Conservation (phyloP, 2,888 invertebrate species). For the Lissonota sp. region DNA sequence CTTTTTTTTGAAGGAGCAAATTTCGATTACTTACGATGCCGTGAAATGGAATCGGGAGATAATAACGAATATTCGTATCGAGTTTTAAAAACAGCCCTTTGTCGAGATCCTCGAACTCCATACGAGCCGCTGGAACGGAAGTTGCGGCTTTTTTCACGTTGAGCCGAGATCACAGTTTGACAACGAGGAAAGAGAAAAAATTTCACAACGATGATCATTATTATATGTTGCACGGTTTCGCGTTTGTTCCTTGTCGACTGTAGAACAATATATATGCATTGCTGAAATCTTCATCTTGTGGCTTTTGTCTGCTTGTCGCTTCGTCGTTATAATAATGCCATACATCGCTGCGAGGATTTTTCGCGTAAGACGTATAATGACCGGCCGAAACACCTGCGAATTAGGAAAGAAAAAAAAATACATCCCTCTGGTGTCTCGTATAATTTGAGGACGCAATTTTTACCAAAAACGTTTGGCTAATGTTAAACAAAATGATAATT, state of each 20-base stretch:
- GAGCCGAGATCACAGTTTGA: neutral
- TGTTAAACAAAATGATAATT: neutral
- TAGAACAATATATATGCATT: slow-evolving; percentile 88
- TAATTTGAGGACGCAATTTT: neutral
- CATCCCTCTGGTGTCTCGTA: neutral
- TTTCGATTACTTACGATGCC: neutral
- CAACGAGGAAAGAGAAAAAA: neutral
- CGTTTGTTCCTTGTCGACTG: slow-evolving; percentile 85
- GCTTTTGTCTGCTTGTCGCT: slow-evolving; percentile 84
- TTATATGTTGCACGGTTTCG: slow-evolving; percentile 82
- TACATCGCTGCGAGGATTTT: slow-evolving; percentile 85
- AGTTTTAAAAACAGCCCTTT: slow-evolving; percentile 29
- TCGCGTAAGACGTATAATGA: slow-evolving; percentile 87
- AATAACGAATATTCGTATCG: slow-evolving; percentile 30
- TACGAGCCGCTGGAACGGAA: slow-evolving; percentile 45
- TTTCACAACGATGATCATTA: slow-evolving; percentile 21
- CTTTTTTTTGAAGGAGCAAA: neutral
- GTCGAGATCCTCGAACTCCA: slow-evolving; percentile 6
- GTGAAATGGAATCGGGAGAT: slow-evolving; percentile 9
- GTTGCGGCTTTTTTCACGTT: slow-evolving; percentile 23
- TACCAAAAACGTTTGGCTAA: neutral
- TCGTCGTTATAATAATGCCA: slow-evolving; percentile 88
- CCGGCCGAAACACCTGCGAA: slow-evolving; percentile 86
- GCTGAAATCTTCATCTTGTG: slow-evolving; percentile 86
- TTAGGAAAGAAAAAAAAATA: slow-evolving; percentile 21